Evolutionary conservation across 2,888 invertebrate genomes (phyloP).

Genomic region (Calameuta idolon): DNA sequence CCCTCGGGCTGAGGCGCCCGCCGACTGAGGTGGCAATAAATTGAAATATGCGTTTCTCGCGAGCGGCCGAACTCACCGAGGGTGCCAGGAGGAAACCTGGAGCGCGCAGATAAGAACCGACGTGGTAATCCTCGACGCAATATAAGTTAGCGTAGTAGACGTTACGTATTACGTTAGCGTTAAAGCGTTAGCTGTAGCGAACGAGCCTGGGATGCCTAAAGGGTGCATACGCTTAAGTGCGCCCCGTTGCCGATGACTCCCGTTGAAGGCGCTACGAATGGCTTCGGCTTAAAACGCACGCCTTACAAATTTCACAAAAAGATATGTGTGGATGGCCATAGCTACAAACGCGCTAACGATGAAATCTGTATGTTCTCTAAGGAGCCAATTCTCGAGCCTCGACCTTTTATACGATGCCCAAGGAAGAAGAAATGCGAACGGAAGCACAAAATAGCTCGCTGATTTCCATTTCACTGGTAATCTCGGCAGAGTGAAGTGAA

Average conservation of each 20-base stretch:
- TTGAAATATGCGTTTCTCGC: constrained; percentile 56
- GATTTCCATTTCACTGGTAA: neutral
- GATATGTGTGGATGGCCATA: no score
- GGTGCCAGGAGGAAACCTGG: constrained; percentile 40
- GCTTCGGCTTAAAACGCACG: constrained; percentile 19
- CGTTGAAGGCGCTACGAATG: constrained; percentile 23
- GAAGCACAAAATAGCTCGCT: neutral
- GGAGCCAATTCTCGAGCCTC: no score
- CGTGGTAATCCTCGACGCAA: constrained; percentile 62
- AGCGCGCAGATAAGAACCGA: constrained; percentile 60
- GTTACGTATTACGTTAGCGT: constrained; percentile 56
- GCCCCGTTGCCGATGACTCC: neutral
- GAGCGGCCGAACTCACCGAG: constrained; percentile 37
- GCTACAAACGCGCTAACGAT: no score
- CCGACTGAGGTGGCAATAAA: constrained; percentile 45
- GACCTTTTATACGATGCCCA: no score
- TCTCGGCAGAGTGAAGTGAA: neutral
- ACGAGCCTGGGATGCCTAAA: neutral
- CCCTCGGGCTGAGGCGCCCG: no score
- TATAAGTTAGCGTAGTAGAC: constrained; percentile 61
- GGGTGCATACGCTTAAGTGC: constrained; percentile 7
- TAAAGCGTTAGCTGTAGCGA: constrained; percentile 14
- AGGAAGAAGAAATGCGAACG: no score
- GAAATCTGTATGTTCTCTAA: no score
- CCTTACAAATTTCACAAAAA: no score